These are phyloP conservation scores for Drosophila dunni DNA, from an alignment of 1,140 invertebrate species.

Conservation along the genomic window DNA sequence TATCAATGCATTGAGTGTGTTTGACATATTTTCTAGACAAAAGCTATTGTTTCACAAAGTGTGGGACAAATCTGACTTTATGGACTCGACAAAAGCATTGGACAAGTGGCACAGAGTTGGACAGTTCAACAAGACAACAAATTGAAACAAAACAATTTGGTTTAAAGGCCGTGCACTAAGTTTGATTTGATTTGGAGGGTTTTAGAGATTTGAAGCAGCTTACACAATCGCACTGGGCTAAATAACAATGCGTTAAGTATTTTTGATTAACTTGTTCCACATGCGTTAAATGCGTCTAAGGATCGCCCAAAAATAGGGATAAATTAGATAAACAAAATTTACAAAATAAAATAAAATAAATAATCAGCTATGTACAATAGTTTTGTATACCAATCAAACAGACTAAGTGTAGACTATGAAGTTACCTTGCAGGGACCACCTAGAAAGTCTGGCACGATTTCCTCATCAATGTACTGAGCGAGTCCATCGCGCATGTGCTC, in stretches of 20 bases:
- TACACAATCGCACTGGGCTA: conserved; percentile 84
- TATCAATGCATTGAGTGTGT: conserved; percentile 2
- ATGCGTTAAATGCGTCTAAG: conserved; percentile 70
- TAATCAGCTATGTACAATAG: conserved; percentile 28
- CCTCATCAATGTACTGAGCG: conserved; percentile 93
- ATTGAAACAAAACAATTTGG: conserved; percentile 24
- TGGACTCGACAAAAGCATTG: conserved; percentile 47
- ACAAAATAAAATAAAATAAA: conserved; percentile 47
- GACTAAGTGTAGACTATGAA: neutral
- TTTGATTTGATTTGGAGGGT: conserved; percentile 12
- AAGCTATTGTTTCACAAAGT: conserved; percentile 16
- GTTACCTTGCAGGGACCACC: conserved; percentile 94
- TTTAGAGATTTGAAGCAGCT: conserved; percentile 57
- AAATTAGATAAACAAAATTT: conserved; percentile 41
- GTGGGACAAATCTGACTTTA: conserved; percentile 15
- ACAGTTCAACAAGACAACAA: conserved; percentile 23
- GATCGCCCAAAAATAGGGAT: conserved; percentile 28
- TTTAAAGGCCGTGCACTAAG: conserved; percentile 16
- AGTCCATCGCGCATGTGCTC: conserved; percentile 92
- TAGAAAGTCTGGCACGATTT: conserved; percentile 96
- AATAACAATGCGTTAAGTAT: conserved; percentile 84
- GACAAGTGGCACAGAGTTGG: conserved; percentile 26
- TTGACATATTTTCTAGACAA: conserved; percentile 16
- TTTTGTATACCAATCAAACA: conserved; percentile 18
- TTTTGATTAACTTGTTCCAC: conserved; percentile 79